Conservation (phyloP, 2,888 invertebrate genomes). For the Augochlorella aurata region DNA sequence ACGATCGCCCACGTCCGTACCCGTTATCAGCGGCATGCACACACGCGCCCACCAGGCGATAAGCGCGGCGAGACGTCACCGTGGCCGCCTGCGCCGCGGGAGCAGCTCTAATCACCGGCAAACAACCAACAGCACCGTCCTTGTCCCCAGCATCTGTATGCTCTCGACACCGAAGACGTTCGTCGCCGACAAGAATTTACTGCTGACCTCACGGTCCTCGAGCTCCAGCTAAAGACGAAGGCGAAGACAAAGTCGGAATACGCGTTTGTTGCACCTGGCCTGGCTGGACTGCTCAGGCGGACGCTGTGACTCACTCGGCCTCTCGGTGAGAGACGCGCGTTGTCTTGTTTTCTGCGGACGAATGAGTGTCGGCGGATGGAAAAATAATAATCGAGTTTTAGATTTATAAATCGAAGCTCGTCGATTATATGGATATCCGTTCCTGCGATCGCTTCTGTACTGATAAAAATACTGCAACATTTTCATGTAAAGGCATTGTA, state of each 20-base stretch:
- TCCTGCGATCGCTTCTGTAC: too few species aligned
- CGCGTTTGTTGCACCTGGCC: neutral
- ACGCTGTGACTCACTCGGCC: neutral
- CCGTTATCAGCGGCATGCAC: neutral
- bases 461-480: too few species aligned
- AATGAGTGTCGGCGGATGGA: too few species aligned
- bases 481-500: too few species aligned
- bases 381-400: too few species aligned
- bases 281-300: neutral
- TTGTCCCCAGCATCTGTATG: neutral
- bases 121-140: neutral
- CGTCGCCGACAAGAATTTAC: neutral
- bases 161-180: neutral
- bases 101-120: constrained; percentile 1
- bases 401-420: too few species aligned
- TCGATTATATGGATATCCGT: too few species aligned
- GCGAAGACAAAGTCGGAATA: neutral
- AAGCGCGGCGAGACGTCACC: constrained; percentile 1
- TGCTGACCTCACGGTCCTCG: neutral
- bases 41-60: neutral
- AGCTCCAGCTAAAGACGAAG: neutral
- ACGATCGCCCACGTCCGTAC: neutral
- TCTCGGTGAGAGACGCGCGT: too few species aligned
- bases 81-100: neutral
- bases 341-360: too few species aligned